Base-by-base conservation (phyloP, 1,140 invertebrate species). In the Catajapyx aquilonaris region DNA sequence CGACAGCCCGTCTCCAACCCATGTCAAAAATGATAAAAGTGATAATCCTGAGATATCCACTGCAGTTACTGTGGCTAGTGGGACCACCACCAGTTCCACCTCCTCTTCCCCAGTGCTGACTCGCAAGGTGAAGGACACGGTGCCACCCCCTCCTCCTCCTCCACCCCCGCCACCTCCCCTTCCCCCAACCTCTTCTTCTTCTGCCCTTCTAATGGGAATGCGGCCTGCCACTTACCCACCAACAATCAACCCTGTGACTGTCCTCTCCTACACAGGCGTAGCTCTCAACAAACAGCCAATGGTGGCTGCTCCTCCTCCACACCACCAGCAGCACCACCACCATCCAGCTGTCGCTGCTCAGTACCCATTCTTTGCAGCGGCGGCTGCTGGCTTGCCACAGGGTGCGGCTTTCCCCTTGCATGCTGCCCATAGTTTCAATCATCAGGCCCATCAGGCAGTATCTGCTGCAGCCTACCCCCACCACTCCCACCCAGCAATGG, bases 221-320 rank as follows among this genome's bases (percentile, higher is more conserved):
- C n/a, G n/a, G 25, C 34, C 35, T 41, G 31, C 33, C 20, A 23
- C 33, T 22, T 36, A 39, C 13, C 21, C 16, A 11, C n/a, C n/a
- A n/a, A n/a, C 50, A 23, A 49, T 60, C 18, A 58, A 54, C 38
- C 61, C 61, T 13, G 52, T 71, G 5, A 65, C 69, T 45, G 72
- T 75, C 9, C 61, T 77, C 13, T 73, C 71, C 46, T 84, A 83
- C 59, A 78, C 78, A 21, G 80, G 79, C 35, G 71, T 81, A 21
- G 67, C 76, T 4, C 57, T 79, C 5, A 79, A 78, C 48, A 70
- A 69, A 39, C 67, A 69, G 42, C 59, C 65, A 4, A 47, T 69
- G 25, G 50, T 53, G 4, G 31, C 43, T 45, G 40, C 33, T 48
- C 54, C 10, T 41, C 51, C 22, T 40, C 49, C 4, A 48, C 50